These are phyloP conservation scores for Oxycera nigricornis DNA, from an alignment of 2,888 invertebrate species.

Conservation along the genomic window DNA sequence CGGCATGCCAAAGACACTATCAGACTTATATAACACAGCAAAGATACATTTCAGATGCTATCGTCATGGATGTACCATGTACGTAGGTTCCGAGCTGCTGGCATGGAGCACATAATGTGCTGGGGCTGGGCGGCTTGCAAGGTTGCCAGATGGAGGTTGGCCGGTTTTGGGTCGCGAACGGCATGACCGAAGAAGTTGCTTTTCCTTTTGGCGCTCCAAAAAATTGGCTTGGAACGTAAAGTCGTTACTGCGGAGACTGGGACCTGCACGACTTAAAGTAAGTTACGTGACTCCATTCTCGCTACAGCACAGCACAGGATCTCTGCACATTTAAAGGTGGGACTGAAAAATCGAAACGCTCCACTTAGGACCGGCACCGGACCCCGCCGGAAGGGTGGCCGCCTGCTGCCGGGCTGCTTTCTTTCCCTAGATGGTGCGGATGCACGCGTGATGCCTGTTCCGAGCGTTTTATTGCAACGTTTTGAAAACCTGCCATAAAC, in stretches of 20 bases:
- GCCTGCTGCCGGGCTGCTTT: background rate
- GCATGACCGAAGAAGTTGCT: background rate
- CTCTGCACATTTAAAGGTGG: constrained; percentile 11
- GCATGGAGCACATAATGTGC: background rate
- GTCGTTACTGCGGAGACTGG: background rate
- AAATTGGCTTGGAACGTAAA: background rate
- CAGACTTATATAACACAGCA: background rate
- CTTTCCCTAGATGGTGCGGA: background rate
- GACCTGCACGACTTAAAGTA: constrained; percentile 4
- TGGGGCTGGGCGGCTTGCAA: background rate
- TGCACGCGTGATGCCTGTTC: background rate
- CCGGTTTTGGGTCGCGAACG: background rate
- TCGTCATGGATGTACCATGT: background rate
- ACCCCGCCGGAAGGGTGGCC: background rate
- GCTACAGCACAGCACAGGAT: background rate
- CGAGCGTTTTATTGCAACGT: constrained; percentile 8
- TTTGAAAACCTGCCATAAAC: background rate
- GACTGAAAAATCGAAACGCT: background rate
- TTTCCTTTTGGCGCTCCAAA: background rate
- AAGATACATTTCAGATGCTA: background rate
- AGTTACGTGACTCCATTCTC: background rate
- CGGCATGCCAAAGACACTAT: background rate
- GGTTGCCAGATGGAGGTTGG: constrained; percentile 18
- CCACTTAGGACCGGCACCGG: constrained; percentile 16
- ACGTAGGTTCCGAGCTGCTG: background rate